A percentile compares a stretch with the other conserved stretches of the same genome.
Evolutionary conservation across 1,140 invertebrate genomes (phyloP).

Genomic region (Kradibia gibbosae): DNA sequence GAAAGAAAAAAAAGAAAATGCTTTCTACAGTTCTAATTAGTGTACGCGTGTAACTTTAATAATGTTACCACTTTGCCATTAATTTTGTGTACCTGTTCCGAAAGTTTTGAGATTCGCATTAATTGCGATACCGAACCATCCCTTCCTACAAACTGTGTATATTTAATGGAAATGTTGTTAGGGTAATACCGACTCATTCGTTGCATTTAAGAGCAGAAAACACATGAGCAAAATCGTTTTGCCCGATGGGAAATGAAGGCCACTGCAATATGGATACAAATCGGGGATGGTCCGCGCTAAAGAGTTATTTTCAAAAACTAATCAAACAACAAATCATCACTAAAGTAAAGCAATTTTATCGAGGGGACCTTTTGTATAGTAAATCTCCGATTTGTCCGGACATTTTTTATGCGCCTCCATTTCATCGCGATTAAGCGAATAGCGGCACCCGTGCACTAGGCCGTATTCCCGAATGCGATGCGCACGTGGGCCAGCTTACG

Average conservation of each 20-base stretch:
- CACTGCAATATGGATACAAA: background rate
- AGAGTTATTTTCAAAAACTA: constrained; percentile 22
- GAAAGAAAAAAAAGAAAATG: background rate
- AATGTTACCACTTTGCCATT: background rate
- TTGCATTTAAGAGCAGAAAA: background rate
- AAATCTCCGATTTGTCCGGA: constrained; percentile 25
- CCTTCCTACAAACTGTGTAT: background rate
- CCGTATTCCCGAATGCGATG: background rate
- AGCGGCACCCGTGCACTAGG: background rate
- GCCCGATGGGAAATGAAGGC: background rate
- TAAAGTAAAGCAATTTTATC: constrained; percentile 8
- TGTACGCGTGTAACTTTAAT: background rate
- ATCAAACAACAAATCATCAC: constrained; percentile 33
- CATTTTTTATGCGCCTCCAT: constrained; percentile 16
- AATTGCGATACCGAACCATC: background rate
- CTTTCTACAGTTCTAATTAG: background rate
- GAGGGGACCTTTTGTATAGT: background rate
- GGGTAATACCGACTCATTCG: background rate
- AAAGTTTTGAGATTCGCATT: background rate
- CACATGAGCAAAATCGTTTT: too few relatives aligned
- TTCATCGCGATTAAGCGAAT: constrained; percentile 31
- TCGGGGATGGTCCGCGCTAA: background rate
- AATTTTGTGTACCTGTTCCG: background rate
- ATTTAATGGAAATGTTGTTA: background rate
- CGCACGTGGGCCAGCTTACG: background rate